phyloP scores from a whole-genome alignment of 1,140 invertebrate genomes.

The Whitmania pigra region DNA sequence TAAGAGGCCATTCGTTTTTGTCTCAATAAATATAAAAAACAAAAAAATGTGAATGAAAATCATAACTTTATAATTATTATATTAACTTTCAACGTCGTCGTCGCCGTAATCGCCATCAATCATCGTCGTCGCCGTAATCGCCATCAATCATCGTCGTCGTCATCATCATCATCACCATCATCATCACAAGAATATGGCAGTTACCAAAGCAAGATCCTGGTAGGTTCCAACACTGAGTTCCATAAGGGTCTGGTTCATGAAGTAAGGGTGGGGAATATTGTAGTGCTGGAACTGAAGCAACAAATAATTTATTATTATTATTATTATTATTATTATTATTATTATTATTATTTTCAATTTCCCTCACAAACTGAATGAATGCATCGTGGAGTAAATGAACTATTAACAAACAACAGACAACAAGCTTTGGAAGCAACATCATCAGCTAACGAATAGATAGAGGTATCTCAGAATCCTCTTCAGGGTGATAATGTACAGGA shows the following conservation, averaged over 20 bases:
- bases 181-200: not conserved
- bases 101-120: not conserved
- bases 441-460: constrained; percentile 77
- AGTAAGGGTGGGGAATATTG: constrained; percentile 12
- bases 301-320: not conserved
- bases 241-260: constrained; percentile 10
- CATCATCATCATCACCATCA: constrained; percentile 7
- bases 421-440: not conserved
- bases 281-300: constrained; percentile 3
- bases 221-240: constrained; percentile 14
- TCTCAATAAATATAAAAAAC: too few relatives aligned
- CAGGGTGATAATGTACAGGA: constrained; percentile 91
- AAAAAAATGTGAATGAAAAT: not conserved
- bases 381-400: too few relatives aligned
- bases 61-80: not conserved
- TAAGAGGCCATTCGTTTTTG: too few relatives aligned
- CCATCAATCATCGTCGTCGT: not conserved
- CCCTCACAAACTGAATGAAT: too few relatives aligned
- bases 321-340: not conserved
- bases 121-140: not conserved
- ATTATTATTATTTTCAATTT: not conserved
- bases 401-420: not conserved
- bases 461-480: constrained; percentile 91
- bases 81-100: not conserved
- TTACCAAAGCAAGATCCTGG: constrained; percentile 13